phyloP scores from a whole-genome alignment of 1,140 invertebrate genomes.

The Charaxes varanes region DNA sequence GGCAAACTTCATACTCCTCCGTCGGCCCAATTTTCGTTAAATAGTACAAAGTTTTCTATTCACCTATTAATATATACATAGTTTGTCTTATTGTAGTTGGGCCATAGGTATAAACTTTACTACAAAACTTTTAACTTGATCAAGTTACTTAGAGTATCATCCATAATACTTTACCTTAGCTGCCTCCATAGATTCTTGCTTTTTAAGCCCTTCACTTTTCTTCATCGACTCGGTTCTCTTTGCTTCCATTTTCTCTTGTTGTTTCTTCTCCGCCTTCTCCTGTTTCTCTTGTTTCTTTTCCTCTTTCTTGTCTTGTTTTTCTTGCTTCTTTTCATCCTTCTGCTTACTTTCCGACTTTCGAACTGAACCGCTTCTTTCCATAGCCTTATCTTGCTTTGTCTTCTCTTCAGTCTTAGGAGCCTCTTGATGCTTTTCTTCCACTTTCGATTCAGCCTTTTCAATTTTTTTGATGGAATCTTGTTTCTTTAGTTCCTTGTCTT shows the following conservation, averaged over 20 bases:
- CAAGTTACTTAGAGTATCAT: too few species aligned
- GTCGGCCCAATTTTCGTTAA: too few species aligned
- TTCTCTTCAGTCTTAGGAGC: conserved; percentile 25
- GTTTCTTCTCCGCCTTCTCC: conserved; percentile 45
- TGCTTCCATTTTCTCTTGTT: conserved; percentile 47
- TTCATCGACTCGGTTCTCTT: conserved; percentile 50
- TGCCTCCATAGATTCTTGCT: conserved; percentile 53
- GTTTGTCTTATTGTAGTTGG: too few species aligned
- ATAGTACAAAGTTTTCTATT: too few species aligned
- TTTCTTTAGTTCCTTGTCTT: conserved; percentile 56
- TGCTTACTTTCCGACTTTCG: conserved; percentile 43
- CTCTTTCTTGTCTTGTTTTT: conserved; percentile 40
- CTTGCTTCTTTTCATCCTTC: conserved; percentile 37
- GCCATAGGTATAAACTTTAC: too few species aligned
- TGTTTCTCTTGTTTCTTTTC: conserved; percentile 42
- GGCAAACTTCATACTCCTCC: too few species aligned
- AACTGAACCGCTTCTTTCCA: conserved; percentile 51
- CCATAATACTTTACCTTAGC: conserved; percentile 58
- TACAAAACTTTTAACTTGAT: too few species aligned
- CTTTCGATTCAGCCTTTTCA: conserved; percentile 33
- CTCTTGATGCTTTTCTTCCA: conserved; percentile 33
- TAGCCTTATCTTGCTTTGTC: conserved; percentile 35
- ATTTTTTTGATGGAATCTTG: conserved; percentile 53
- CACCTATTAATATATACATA: too few species aligned
- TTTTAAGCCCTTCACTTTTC: conserved; percentile 49